phyloP scores from a whole-genome alignment of 2,888 invertebrate species.

The Allolobophora icterica region DNA sequence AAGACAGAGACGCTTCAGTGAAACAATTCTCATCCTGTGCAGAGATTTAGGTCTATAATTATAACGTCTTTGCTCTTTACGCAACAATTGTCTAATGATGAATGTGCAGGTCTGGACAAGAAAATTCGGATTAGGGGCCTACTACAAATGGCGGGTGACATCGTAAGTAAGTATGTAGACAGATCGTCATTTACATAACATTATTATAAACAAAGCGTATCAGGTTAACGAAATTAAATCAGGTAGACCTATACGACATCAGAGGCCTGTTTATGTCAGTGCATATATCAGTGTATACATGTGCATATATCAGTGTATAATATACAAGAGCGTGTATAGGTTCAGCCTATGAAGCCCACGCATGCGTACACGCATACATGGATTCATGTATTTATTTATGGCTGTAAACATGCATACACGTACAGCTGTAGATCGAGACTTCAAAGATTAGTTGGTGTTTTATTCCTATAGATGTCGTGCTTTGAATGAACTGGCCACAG shows the following conservation, averaged over 20 bases:
- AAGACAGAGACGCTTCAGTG: background rate
- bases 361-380: background rate
- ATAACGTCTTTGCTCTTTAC: background rate
- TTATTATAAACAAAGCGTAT: background rate
- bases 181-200: background rate
- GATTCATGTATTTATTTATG: background rate
- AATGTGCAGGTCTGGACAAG: no score
- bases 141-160: background rate
- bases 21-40: background rate
- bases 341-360: background rate
- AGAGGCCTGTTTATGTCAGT: background rate
- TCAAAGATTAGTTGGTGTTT: background rate
- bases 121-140: background rate
- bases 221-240: background rate
- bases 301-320: no score
- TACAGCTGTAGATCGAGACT: background rate
- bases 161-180: background rate
- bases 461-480: background rate
- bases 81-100: no score
- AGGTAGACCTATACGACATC: background rate
- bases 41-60: no score
- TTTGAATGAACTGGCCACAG: background rate
- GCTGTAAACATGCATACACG: background rate
- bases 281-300: no score
- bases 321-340: background rate